phyloP scores from a whole-genome alignment of 1,140 invertebrate genomes.

The Saxidomus purpurata region DNA sequence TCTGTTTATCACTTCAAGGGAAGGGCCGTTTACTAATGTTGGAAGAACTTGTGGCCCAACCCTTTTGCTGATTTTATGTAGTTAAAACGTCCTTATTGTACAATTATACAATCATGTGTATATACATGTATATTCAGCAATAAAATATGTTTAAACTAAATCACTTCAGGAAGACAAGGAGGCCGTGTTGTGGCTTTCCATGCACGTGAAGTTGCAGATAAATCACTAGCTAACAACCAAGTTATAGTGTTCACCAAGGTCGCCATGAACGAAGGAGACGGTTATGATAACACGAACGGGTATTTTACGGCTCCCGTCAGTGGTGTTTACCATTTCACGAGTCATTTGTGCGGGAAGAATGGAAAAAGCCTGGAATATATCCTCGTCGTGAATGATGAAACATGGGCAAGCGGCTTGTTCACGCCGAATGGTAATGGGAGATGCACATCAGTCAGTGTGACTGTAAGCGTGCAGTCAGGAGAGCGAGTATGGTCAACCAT shows the following conservation, averaged over 20 bases:
- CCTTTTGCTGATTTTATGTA: no score
- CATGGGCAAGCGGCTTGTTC: background rate
- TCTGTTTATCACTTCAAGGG: no score
- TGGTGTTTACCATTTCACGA: background rate
- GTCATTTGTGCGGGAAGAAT: background rate
- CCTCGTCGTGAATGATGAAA: background rate
- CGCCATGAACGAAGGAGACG: conserved; percentile 7
- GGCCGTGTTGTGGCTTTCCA: background rate
- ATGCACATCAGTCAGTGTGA: conserved; percentile 7
- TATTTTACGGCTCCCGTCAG: conserved; percentile 30
- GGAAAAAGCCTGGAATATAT: background rate
- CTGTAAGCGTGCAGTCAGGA: background rate
- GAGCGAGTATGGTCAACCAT: background rate
- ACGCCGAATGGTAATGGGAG: background rate
- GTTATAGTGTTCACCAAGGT: conserved; percentile 43
- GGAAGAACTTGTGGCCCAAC: no score
- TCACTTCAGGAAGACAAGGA: background rate
- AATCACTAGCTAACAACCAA: conserved; percentile 17
- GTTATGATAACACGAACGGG: background rate
- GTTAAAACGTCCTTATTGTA: no score
- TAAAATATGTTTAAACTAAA: background rate
- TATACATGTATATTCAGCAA: no score
- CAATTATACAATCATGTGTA: no score
- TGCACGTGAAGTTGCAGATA: background rate
- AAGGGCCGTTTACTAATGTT: no score